phyloP scores from a whole-genome alignment of 2,113 vertebrate genomes.

The Crotalus viridis region DNA sequence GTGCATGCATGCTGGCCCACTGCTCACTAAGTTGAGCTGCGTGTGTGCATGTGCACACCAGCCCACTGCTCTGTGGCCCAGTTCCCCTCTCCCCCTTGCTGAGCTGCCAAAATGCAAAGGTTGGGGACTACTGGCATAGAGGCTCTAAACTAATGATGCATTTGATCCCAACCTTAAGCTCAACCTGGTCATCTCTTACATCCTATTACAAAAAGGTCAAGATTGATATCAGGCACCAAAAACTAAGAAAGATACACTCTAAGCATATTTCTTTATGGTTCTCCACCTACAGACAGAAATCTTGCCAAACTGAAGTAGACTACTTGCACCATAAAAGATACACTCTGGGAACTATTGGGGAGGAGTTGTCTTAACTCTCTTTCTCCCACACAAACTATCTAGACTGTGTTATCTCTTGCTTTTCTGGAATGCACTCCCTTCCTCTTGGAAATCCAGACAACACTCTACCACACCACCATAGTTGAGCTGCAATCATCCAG shows the following conservation, averaged over 20 bases:
- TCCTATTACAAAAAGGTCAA: background rate
- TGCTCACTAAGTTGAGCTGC: no score
- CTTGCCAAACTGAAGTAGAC: background rate
- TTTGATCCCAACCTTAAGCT: background rate
- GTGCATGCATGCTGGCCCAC: no score
- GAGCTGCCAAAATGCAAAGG: no score
- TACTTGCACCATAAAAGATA: background rate
- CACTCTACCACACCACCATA: background rate
- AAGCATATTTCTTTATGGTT: background rate
- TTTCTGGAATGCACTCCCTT: background rate
- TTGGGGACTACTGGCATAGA: background rate
- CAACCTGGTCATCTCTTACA: background rate
- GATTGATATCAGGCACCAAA: background rate
- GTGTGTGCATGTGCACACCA: no score
- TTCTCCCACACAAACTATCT: background rate
- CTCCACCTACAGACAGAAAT: background rate
- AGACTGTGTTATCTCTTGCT: background rate
- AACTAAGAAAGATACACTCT: background rate
- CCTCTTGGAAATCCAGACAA: background rate
- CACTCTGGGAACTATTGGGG: background rate
- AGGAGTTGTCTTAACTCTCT: background rate
- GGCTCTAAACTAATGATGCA: background rate
- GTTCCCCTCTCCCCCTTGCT: no score
- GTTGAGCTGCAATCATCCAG: background rate
- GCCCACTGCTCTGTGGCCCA: no score